phyloP scores from a whole-genome alignment of 2,113 vertebrate genomes.

The Lasiurus borealis region DNA sequence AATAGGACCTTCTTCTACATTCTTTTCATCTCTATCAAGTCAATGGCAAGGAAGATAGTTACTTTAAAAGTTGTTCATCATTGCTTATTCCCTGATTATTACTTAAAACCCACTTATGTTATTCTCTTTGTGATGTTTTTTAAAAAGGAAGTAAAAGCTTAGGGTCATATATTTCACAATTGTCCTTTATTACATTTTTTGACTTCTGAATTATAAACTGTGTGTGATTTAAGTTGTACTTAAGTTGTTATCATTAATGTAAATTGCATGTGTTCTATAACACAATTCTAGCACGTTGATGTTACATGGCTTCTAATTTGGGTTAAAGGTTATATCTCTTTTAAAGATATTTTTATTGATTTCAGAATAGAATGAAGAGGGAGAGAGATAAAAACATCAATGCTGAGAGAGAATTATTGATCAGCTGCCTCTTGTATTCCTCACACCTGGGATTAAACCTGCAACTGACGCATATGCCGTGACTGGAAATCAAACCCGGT shows the following conservation, averaged over 20 bases:
- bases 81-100: not conserved
- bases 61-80: not conserved
- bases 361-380: too few relatives aligned
- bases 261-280: not conserved
- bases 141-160: constrained; percentile 5
- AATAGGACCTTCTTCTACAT: not conserved
- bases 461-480: too few relatives aligned
- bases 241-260: not conserved
- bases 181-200: constrained; percentile 23
- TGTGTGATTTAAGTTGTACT: constrained; percentile 6
- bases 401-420: too few relatives aligned
- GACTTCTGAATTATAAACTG: constrained; percentile 11
- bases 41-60: not conserved
- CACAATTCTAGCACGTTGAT: not conserved
- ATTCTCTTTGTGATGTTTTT: not conserved
- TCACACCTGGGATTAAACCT: too few relatives aligned
- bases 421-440: too few relatives aligned
- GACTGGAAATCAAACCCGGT: too few relatives aligned
- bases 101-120: not conserved
- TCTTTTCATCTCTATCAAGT: not conserved
- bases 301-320: not conserved
- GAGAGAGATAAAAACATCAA: too few relatives aligned
- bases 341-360: not conserved
- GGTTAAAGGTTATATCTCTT: not conserved
- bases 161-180: not conserved